phyloP scores from a whole-genome alignment of 2,113 vertebrate species.

The Platysternon megacephalum region DNA sequence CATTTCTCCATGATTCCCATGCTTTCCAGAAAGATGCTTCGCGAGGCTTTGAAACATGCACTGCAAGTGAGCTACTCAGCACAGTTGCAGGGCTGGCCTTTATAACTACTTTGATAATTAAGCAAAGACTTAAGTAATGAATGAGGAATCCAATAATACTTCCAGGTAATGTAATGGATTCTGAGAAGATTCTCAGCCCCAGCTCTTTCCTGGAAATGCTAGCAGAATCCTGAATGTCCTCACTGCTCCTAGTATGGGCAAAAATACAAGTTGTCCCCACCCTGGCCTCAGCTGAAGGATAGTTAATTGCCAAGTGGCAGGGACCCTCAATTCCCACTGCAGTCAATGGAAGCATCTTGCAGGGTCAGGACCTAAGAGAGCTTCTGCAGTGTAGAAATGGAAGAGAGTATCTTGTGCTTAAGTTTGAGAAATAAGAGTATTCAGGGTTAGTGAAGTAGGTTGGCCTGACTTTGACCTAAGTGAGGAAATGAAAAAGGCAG shows the following conservation, averaged over 20 bases:
- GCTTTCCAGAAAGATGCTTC: background rate
- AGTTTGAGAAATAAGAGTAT: conserved; percentile 47
- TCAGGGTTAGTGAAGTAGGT: conserved; percentile 49
- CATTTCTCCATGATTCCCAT: background rate
- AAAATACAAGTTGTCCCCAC: background rate
- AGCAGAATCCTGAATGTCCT: background rate
- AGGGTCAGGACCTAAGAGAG: conserved; percentile 62
- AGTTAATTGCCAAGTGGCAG: background rate
- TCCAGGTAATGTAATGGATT: conserved; percentile 29
- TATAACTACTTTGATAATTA: background rate
- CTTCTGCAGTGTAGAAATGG: conserved; percentile 61
- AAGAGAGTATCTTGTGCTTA: conserved; percentile 28
- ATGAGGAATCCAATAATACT: background rate
- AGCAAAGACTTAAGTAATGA: background rate
- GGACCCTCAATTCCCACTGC: background rate
- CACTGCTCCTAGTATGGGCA: background rate
- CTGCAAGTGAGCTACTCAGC: background rate
- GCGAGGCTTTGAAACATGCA: background rate
- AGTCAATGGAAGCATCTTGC: background rate
- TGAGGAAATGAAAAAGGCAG: conserved; percentile 62
- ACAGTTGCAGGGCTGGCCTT: background rate
- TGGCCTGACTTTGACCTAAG: conserved; percentile 67
- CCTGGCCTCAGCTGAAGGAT: background rate
- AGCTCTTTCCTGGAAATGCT: conserved; percentile 29
- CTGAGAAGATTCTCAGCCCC: background rate